Evolutionary conservation across 2,113 vertebrate genomes (phyloP).

Genomic region (Oophaga pumilio): DNA sequence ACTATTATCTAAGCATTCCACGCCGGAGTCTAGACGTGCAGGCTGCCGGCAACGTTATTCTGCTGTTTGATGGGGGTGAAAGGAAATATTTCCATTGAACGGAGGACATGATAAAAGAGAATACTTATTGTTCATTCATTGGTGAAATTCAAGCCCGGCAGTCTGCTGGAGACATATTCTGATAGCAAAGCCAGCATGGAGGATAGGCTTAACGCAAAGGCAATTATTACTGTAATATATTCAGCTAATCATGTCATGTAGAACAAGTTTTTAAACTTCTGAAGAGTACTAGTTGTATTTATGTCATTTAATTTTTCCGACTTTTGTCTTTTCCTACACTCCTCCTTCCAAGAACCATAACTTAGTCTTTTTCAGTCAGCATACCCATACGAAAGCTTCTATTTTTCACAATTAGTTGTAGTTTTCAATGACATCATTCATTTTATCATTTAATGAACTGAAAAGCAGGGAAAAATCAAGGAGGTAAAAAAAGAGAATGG

Average conservation of each 20-base stretch:
- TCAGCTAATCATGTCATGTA: background rate
- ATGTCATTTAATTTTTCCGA: background rate
- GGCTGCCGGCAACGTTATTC: slow-evolving; percentile 26
- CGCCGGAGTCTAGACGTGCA: slow-evolving; percentile 36
- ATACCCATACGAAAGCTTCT: no score
- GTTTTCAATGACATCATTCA: no score
- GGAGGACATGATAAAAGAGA: slow-evolving; percentile 24
- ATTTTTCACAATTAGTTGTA: no score
- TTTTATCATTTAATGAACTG: no score
- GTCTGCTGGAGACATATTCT: background rate
- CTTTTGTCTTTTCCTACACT: no score
- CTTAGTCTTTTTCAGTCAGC: no score
- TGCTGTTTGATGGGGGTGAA: slow-evolving; percentile 32
- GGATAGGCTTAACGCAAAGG: background rate
- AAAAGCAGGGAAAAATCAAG: no score
- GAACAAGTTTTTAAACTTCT: background rate
- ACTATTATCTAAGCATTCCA: slow-evolving; percentile 49
- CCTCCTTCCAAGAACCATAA: no score
- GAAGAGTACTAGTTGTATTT: background rate
- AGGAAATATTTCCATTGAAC: slow-evolving; percentile 10
- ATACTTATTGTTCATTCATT: slow-evolving; percentile 28
- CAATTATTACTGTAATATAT: background rate
- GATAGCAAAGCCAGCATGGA: background rate
- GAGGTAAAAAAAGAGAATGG: no score
- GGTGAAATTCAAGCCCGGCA: slow-evolving; percentile 8